phyloP scores from a whole-genome alignment of 2,113 vertebrate species.

The Galeopterus variegatus region DNA sequence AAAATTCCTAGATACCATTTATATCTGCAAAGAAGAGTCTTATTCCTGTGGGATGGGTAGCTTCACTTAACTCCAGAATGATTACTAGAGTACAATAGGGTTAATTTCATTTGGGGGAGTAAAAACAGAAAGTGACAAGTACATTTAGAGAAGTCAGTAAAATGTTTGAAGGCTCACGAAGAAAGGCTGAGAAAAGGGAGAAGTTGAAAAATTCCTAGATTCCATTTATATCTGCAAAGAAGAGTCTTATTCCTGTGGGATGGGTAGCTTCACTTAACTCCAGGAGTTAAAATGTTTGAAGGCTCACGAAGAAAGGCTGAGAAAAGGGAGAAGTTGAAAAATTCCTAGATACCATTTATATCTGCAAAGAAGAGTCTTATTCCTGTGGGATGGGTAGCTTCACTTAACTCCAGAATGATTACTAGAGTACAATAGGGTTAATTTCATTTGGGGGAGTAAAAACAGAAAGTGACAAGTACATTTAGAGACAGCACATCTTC shows the following conservation, averaged over 20 bases:
- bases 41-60: background rate
- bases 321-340: background rate
- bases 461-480: background rate
- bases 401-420: conserved; percentile 1
- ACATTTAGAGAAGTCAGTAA: background rate
- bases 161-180: background rate
- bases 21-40: background rate
- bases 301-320: background rate
- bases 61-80: background rate
- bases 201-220: background rate
- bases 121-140: background rate
- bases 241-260: background rate
- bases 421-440: background rate
- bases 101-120: conserved; percentile 10
- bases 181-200: background rate
- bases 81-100: background rate
- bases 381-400: background rate
- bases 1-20: background rate
- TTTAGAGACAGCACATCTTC: background rate
- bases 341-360: background rate
- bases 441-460: background rate
- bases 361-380: background rate
- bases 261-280: background rate
- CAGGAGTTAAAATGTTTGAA: background rate
- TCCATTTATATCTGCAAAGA: background rate